Percentiles rank a stretch among this genome's conserved stretches.
Conservation (phyloP, 2,888 invertebrate species). For the Sisyra nigra region DNA sequence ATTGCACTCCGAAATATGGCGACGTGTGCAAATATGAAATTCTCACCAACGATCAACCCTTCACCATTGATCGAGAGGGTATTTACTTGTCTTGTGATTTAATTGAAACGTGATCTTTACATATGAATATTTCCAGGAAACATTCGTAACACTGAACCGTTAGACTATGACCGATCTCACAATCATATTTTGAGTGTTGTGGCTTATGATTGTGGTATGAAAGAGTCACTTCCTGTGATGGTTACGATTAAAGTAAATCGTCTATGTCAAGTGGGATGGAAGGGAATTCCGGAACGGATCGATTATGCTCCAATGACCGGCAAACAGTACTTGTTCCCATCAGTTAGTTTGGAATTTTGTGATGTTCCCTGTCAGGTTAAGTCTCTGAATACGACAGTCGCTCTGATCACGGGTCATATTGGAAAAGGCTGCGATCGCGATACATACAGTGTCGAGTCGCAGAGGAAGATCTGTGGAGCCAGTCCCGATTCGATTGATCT, state of each 20-base stretch:
- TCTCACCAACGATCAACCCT: slow-evolving; percentile 77
- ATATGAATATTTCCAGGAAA: too few relatives aligned
- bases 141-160: slow-evolving; percentile 84
- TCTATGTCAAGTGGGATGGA: slow-evolving; percentile 63
- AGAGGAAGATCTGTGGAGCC: slow-evolving; percentile 73
- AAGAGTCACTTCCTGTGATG: slow-evolving; percentile 83
- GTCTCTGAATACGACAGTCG: slow-evolving; percentile 31
- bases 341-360: slow-evolving; percentile 49
- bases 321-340: slow-evolving; percentile 63
- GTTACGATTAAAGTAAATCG: slow-evolving; percentile 88
- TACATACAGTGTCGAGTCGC: slow-evolving; percentile 74
- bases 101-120: background rate
- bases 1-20: slow-evolving; percentile 89
- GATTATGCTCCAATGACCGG: slow-evolving; percentile 78
- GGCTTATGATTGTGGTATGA: slow-evolving; percentile 95
- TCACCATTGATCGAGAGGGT: slow-evolving; percentile 84
- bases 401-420: slow-evolving; percentile 53
- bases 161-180: slow-evolving; percentile 84
- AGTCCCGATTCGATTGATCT: slow-evolving; percentile 71
- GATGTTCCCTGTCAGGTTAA: slow-evolving; percentile 38
- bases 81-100: slow-evolving; percentile 14
- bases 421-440: slow-evolving; percentile 95
- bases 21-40: slow-evolving; percentile 98
- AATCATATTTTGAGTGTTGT: slow-evolving; percentile 94
- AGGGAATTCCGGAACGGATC: slow-evolving; percentile 67